phyloP scores from a whole-genome alignment of 2,888 invertebrate species.

The Erebia epiphron region DNA sequence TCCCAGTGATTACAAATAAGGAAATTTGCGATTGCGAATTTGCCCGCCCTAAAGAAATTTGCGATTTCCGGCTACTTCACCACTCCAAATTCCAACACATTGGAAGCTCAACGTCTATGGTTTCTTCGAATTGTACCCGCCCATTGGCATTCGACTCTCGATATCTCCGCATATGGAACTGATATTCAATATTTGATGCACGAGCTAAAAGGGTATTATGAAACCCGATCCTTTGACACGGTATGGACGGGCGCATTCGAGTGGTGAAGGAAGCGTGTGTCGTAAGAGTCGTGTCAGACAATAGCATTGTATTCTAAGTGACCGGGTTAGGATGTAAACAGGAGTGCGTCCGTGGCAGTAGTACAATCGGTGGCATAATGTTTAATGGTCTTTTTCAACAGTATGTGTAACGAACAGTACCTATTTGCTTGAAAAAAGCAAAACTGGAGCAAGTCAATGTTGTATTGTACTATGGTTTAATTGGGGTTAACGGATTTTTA shows the following conservation, averaged over 20 bases:
- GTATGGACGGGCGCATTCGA: slow-evolving; percentile 30
- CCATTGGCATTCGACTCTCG: no score
- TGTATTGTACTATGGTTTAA: no score
- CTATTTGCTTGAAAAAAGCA: no score
- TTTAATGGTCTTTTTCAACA: not conserved
- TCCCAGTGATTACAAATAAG: no score
- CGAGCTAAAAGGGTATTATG: not conserved
- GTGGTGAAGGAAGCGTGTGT: slow-evolving; percentile 20
- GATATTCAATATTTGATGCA: not conserved
- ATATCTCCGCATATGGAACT: not conserved
- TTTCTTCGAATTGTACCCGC: no score
- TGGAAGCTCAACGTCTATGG: no score
- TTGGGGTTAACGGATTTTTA: no score
- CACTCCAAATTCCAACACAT: no score
- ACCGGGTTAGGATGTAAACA: slow-evolving; percentile 43
- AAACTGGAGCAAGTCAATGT: no score
- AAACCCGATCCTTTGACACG: slow-evolving; percentile 15
- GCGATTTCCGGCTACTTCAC: no score
- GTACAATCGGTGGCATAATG: slow-evolving; percentile 19
- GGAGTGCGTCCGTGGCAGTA: slow-evolving; percentile 28
- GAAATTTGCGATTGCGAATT: no score
- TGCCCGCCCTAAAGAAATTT: no score
- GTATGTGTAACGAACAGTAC: not conserved
- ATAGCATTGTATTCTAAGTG: slow-evolving; percentile 60
- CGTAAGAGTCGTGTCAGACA: slow-evolving; percentile 41